A percentile compares a stretch with the other conserved stretches of the same genome.
These are phyloP conservation scores for Masnerella sp. DNA, from an alignment of 2,888 invertebrate genomes.

Conservation along the genomic window DNA sequence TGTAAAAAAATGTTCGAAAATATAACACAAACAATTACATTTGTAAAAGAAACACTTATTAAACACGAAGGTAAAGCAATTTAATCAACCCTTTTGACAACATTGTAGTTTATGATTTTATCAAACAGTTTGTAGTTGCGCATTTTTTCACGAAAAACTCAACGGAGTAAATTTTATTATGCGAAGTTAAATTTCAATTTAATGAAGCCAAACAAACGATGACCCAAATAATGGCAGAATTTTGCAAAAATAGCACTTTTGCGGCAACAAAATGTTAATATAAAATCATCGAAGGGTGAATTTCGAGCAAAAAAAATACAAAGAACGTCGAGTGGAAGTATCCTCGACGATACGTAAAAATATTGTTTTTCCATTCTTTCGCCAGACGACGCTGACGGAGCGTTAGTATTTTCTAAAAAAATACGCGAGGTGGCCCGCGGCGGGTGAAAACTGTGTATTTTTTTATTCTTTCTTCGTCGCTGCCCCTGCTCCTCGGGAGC, in stretches of 20 bases:
- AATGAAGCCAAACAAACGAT: slow-evolving; percentile 18
- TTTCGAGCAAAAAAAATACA: slow-evolving; percentile 57
- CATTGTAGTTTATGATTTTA: too few relatives aligned
- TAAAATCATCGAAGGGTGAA: slow-evolving; percentile 55
- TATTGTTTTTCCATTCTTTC: slow-evolving; percentile 77
- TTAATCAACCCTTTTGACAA: too few relatives aligned
- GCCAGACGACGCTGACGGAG: slow-evolving; percentile 67
- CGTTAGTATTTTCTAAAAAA: slow-evolving; percentile 76
- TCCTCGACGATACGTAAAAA: slow-evolving; percentile 72
- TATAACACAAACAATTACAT: too few relatives aligned
- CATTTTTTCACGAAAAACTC: too few relatives aligned
- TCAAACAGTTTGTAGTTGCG: too few relatives aligned
- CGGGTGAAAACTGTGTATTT: slow-evolving; percentile 68
- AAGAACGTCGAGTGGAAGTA: slow-evolving; percentile 58
- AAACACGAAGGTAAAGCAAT: too few relatives aligned
- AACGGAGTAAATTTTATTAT: too few relatives aligned
- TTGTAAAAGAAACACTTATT: too few relatives aligned
- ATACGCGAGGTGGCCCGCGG: slow-evolving; percentile 68
- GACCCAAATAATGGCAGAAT: slow-evolving; percentile 18
- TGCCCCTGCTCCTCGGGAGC: slow-evolving; percentile 43
- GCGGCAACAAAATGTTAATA: slow-evolving; percentile 49
- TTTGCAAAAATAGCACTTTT: slow-evolving; percentile 42
- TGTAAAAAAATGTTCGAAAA: too few relatives aligned
- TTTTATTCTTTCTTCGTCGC: slow-evolving; percentile 58
- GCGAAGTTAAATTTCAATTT: slow-evolving; percentile 25